Evolutionary conservation across 2,797 vertebrate genomes (phyloP), one percentile per base, ranked within the genome.

Genomic region (Hirundo rustica): DNA sequence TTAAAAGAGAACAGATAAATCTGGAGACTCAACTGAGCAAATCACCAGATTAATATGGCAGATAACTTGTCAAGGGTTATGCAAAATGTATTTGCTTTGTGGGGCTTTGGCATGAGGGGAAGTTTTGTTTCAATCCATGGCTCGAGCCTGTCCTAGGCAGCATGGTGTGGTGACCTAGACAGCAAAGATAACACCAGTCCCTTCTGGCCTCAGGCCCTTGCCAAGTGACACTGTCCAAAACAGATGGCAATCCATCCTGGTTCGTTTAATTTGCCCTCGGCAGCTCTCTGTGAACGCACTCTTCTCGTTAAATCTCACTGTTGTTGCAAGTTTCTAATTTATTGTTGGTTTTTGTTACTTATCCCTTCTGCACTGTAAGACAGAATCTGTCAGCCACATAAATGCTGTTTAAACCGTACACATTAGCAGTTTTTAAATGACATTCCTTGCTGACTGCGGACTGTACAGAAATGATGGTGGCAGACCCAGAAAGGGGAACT

Each of bases 171-270:
- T 93, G 89, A 88, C 88, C 89, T 84, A 86, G 76, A 66, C 80
- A 78, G 70, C 25, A 57, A 61, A 77, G 85, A 92, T 47, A 47
- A 61, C n/a, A 68, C 76, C 79, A 53, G 34, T 30, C 66, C 89
- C 93, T 95, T 94, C 94, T 93, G 91, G 77, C 92, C 74, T 47
- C 26, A 85, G 60, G 40, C 34, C 77, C 53, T 89, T 95, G 93
- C 88, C 96, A 95, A 94, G 80, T 42, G n/a, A 54, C 74, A 53
- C 51, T 91, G 88, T 85, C 93, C 84, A 66, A 96, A 96, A n/a
- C 93, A 96, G 96, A 94, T 96, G 95, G 94, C 62, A 67, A 67
- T 50, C 77, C 81, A 79, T 89, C 85, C 81, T 61, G 83, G 22
- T 86, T 95, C 1, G 0, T 92, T 92, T 76, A 9, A 58, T 84